A percentile compares a stretch with the other conserved stretches of the same genome.
phyloP scores from a whole-genome alignment of 2,113 vertebrate genomes.

The Lasiurus cinereus region DNA sequence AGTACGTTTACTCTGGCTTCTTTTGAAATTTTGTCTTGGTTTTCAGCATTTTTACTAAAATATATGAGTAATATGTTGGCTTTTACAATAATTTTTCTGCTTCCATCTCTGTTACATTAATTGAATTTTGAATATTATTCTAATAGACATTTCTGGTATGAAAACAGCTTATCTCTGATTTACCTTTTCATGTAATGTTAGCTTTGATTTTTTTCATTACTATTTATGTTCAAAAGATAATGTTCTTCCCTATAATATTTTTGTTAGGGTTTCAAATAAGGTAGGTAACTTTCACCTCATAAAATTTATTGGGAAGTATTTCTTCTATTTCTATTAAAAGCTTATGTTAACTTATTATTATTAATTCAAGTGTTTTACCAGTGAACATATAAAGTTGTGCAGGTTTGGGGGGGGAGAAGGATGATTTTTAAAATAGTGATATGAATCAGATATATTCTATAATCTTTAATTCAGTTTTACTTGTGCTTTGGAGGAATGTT shows the following conservation, averaged over 20 bases:
- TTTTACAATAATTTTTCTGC: background rate
- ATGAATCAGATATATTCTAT: background rate
- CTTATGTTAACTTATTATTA: background rate
- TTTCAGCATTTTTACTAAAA: background rate
- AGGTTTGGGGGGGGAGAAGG: background rate
- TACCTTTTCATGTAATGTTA: background rate
- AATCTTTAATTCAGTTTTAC: background rate
- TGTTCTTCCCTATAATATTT: background rate
- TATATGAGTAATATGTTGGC: background rate
- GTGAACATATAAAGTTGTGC: background rate
- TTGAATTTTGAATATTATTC: background rate
- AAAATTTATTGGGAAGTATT: background rate
- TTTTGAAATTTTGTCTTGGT: background rate
- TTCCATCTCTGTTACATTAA: background rate
- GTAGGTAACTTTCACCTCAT: background rate
- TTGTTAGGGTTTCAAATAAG: background rate
- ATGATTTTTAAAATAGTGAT: background rate
- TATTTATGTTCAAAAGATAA: background rate
- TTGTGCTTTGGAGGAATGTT: background rate
- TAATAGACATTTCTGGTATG: background rate
- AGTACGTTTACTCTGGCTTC: background rate
- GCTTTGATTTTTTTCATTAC: background rate
- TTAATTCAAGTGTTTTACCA: background rate
- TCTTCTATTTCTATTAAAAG: background rate
- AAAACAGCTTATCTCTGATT: background rate